These are phyloP conservation scores for Dicroscelio sp. DNA, from an alignment of 2,888 invertebrate species.

Conservation along the genomic window DNA sequence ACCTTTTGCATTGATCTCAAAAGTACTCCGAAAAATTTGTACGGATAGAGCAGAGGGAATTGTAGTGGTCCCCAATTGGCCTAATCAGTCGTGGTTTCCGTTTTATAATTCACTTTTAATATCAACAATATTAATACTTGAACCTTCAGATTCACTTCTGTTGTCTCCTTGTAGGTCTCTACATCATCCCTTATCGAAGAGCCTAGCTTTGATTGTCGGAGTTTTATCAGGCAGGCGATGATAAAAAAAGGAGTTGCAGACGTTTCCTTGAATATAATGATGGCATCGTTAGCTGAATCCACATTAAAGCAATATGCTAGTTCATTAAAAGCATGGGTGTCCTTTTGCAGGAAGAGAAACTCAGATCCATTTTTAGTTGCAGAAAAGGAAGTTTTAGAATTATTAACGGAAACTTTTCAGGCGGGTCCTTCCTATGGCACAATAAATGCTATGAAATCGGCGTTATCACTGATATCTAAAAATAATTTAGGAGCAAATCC, in stretches of 20 bases:
- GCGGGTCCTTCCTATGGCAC: background rate
- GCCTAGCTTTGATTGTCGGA: background rate
- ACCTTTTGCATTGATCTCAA: background rate
- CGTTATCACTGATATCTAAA: constrained; percentile 13
- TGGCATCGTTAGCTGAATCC: background rate
- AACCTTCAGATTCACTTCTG: background rate
- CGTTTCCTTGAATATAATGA: background rate
- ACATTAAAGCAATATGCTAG: background rate
- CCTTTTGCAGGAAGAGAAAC: background rate
- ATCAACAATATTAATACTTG: background rate
- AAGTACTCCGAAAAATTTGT: background rate
- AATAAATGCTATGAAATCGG: background rate
- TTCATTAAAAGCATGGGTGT: background rate
- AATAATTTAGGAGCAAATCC: background rate
- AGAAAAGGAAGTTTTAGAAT: background rate
- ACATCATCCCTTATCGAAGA: background rate
- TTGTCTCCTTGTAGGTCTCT: constrained; percentile 2
- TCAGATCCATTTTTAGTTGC: background rate
- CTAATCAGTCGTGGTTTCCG: background rate
- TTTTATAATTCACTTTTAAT: background rate
- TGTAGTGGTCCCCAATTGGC: background rate
- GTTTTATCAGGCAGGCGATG: background rate
- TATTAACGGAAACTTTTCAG: background rate
- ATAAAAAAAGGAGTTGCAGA: background rate
- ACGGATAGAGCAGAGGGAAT: background rate